phyloP scores from a whole-genome alignment of 2,888 invertebrate species.

The Plagodis dolabraria region DNA sequence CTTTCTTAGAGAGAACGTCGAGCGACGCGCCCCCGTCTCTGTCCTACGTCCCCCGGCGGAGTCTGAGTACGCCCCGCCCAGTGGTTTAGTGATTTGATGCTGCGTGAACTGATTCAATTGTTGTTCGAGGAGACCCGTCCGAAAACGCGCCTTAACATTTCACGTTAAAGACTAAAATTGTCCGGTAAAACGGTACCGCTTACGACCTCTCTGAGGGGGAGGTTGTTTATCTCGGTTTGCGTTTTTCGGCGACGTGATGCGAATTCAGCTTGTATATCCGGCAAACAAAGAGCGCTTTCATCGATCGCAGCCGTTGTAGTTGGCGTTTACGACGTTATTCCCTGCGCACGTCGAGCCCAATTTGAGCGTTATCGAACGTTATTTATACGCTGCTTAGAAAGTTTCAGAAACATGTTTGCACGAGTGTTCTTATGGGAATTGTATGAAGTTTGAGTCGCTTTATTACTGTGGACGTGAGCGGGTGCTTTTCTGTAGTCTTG shows the following conservation, averaged over 20 bases:
- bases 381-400: slow-evolving; percentile 80
- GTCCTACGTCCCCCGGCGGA: slow-evolving; percentile 77
- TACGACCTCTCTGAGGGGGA: slow-evolving; percentile 77
- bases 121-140: slow-evolving; percentile 66
- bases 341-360: slow-evolving; percentile 54
- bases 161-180: slow-evolving; percentile 81
- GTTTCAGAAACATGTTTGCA: slow-evolving; percentile 72
- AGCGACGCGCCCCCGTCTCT: slow-evolving; percentile 67
- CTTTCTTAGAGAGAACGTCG: slow-evolving; percentile 48
- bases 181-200: slow-evolving; percentile 77
- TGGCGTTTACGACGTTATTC: slow-evolving; percentile 68
- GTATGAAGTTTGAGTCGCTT: slow-evolving; percentile 65
- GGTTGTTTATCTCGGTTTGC: slow-evolving; percentile 83
- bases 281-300: slow-evolving; percentile 78
- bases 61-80: slow-evolving; percentile 83
- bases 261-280: slow-evolving; percentile 82
- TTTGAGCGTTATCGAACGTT: slow-evolving; percentile 77
- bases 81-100: slow-evolving; percentile 86
- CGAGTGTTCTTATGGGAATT: slow-evolving; percentile 74
- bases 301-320: slow-evolving; percentile 70
- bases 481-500: slow-evolving; percentile 7
- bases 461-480: slow-evolving; percentile 52
- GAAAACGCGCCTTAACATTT: slow-evolving; percentile 77
- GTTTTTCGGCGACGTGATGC: slow-evolving; percentile 83
- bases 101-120: slow-evolving; percentile 86